A percentile compares a stretch with the other conserved stretches of the same genome.
phyloP scores from a whole-genome alignment of 2,797 vertebrate genomes.

The Onychomys leucogaster region DNA sequence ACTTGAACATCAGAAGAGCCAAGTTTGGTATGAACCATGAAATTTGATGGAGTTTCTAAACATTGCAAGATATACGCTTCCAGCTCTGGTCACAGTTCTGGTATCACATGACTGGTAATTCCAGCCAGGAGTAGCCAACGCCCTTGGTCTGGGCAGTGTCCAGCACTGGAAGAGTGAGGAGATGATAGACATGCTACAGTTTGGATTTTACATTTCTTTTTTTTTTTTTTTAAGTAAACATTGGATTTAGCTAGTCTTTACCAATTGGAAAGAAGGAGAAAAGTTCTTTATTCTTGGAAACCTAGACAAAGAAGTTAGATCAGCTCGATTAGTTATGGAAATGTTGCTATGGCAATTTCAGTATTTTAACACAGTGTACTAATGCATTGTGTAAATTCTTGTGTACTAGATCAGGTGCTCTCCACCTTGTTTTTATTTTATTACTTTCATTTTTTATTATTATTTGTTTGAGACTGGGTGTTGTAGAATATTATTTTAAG shows the following conservation, averaged over 20 bases:
- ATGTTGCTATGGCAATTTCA: conserved; percentile 14
- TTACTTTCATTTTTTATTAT: background rate
- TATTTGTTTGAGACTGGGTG: background rate
- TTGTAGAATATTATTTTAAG: no score
- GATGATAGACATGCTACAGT: background rate
- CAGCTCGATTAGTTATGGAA: background rate
- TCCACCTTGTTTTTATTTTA: background rate
- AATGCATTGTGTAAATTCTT: background rate
- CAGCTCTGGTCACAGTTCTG: conserved; percentile 67
- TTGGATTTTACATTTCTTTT: conserved; percentile 48
- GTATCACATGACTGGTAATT: conserved; percentile 68
- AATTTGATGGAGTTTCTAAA: conserved; percentile 78
- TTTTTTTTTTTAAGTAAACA: background rate
- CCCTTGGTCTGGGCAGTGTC: conserved; percentile 13
- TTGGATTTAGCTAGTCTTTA: conserved; percentile 41
- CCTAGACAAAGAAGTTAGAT: conserved; percentile 37
- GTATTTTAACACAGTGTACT: background rate
- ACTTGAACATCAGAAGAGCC: conserved; percentile 71
- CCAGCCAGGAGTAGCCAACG: conserved; percentile 53
- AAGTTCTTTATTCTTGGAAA: conserved; percentile 34
- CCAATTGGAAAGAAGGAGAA: background rate
- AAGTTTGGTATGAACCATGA: conserved; percentile 73
- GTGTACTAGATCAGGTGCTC: background rate
- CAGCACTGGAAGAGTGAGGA: conserved; percentile 1
- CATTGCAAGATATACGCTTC: conserved; percentile 48